These are phyloP conservation scores for Elmis aenea DNA, from an alignment of 2,888 invertebrate species.

Conservation along the genomic window DNA sequence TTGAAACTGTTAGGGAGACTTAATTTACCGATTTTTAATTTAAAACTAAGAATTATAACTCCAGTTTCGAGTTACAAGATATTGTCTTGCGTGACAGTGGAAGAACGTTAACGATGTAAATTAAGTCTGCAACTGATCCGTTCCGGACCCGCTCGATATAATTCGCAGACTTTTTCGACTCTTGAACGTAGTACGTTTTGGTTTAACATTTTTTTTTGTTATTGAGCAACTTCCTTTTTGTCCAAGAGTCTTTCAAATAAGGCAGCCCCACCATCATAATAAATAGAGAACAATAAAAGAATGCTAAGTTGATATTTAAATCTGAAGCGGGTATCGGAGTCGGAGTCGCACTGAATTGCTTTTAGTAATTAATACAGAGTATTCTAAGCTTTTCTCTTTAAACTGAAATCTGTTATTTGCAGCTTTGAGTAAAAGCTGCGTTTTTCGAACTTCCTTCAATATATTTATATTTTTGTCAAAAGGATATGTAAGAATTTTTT, in stretches of 20 bases:
- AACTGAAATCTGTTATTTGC: constrained; percentile 8
- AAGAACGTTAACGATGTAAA: constrained; percentile 30
- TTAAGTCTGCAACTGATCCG: constrained; percentile 4
- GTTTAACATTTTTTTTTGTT: constrained; percentile 23
- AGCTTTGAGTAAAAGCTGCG: constrained; percentile 10
- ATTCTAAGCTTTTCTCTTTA: constrained; percentile 6
- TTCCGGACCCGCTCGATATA: constrained; percentile 4
- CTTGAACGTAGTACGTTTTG: constrained; percentile 10
- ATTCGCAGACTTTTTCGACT: constrained; percentile 9
- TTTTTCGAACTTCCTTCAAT: no score
- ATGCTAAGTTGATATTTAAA: no score
- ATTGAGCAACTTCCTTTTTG: constrained; percentile 41
- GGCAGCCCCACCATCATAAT: no score
- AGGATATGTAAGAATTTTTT: constrained; percentile 33
- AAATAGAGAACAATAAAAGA: no score
- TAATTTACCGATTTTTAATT: constrained; percentile 17
- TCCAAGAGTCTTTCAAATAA: no score
- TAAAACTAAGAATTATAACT: constrained; percentile 26
- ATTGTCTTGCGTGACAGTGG: constrained; percentile 36
- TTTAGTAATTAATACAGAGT: constrained; percentile 5
- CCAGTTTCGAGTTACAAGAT: constrained; percentile 31
- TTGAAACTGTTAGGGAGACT: no score
- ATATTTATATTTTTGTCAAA: no score
- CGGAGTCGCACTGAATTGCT: constrained; percentile 3
- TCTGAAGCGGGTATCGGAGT: constrained; percentile 1